These are phyloP conservation scores for Lutraria rhynchaena DNA, from an alignment of 1,140 invertebrate genomes.

Conservation along the genomic window DNA sequence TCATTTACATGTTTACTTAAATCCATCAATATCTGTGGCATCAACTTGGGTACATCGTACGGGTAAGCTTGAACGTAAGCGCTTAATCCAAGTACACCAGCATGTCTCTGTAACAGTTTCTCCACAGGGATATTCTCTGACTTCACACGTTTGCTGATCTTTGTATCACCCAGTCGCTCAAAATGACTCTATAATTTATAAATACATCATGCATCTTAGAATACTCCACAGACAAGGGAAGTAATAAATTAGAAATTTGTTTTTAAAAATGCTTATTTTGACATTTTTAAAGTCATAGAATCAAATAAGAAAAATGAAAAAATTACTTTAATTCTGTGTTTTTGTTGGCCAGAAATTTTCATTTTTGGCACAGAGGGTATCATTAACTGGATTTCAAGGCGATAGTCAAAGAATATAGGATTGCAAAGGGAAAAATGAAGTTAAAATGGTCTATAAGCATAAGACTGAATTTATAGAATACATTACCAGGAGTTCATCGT, in stretches of 20 bases:
- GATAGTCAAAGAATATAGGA: no score
- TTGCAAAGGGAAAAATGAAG: no score
- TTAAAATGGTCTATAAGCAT: no score
- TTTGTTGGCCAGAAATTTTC: no score
- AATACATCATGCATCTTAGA: no score
- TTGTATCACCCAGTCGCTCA: conserved; percentile 76
- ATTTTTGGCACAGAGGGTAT: background rate
- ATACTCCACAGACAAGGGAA: no score
- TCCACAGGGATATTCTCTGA: conserved; percentile 72
- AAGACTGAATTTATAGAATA: background rate
- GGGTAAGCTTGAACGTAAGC: conserved; percentile 94
- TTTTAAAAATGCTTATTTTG: no score
- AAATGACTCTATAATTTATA: conserved; percentile 78
- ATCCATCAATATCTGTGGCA: conserved; percentile 92
- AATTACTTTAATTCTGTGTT: no score
- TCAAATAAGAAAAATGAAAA: no score
- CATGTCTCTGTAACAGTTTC: conserved; percentile 85
- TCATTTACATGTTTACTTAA: conserved; percentile 92
- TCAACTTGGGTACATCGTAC: conserved; percentile 92
- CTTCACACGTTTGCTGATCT: conserved; percentile 73
- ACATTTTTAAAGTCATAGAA: no score
- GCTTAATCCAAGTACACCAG: conserved; percentile 93
- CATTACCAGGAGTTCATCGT: conserved; percentile 81
- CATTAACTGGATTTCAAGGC: no score
- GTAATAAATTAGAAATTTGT: no score